Conservation (phyloP, 2,888 invertebrate genomes). For the Therioaphis trifolii region DNA sequence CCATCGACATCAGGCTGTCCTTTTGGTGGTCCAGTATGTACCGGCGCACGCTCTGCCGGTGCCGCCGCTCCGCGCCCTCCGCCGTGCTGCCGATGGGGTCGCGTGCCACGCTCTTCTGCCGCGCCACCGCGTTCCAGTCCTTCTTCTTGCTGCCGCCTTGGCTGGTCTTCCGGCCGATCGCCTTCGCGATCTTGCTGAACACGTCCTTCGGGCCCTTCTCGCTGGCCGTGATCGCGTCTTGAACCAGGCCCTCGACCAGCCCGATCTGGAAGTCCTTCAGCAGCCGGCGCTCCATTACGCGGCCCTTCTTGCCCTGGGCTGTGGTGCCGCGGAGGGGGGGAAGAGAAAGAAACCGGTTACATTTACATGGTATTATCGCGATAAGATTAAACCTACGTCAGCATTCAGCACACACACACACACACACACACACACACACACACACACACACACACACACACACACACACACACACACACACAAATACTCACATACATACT, state of each 20-base stretch:
- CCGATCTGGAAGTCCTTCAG: slow-evolving; percentile 92
- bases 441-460: no score
- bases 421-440: no score
- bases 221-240: slow-evolving; percentile 75
- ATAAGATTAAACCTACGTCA: no score
- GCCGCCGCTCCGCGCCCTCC: slow-evolving; percentile 76
- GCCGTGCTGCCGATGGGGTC: slow-evolving; percentile 85
- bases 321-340: no score
- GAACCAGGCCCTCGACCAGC: slow-evolving; percentile 84
- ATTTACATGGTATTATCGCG: no score
- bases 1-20: slow-evolving; percentile 75
- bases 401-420: no score
- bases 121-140: slow-evolving; percentile 87
- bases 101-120: slow-evolving; percentile 76
- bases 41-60: slow-evolving; percentile 79
- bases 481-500: no score
- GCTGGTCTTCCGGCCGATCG: slow-evolving; percentile 76
- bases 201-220: slow-evolving; percentile 81
- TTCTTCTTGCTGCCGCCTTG: slow-evolving; percentile 74
- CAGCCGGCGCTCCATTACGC: slow-evolving; percentile 86
- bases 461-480: no score
- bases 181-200: slow-evolving; percentile 85
- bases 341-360: no score
- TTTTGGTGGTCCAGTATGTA: slow-evolving; percentile 78
- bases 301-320: slow-evolving; percentile 79